Evolutionary conservation across 2,113 vertebrate species (phyloP).

Genomic region (Rattus rattus): DNA sequence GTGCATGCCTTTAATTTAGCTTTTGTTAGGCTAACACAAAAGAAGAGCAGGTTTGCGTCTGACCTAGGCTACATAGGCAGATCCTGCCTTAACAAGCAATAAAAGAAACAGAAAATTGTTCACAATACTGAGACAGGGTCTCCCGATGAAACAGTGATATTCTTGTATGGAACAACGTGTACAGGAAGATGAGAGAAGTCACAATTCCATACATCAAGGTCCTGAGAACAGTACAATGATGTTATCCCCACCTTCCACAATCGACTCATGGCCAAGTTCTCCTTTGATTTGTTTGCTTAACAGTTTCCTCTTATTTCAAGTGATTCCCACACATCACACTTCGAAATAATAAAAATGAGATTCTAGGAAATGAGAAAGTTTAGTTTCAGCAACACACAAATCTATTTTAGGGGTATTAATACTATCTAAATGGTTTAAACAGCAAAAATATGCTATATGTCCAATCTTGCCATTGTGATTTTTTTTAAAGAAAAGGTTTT

Average conservation of each 20-base stretch:
- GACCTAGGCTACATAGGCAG: background rate
- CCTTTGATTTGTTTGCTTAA: background rate
- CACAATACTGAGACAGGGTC: background rate
- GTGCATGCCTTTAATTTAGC: background rate
- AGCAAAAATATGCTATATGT: background rate
- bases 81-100: background rate
- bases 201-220: background rate
- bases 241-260: no score
- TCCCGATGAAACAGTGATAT: background rate
- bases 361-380: background rate
- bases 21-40: background rate
- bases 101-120: background rate
- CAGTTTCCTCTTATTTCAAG: background rate
- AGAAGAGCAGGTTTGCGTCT: background rate
- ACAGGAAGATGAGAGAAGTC: no score
- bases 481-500: background rate
- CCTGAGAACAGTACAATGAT: no score
- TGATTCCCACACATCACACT: background rate
- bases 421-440: background rate
- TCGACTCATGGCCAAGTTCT: background rate
- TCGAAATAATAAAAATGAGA: background rate
- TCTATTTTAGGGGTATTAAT: background rate
- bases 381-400: background rate
- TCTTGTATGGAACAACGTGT: background rate
- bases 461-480: background rate